Conservation (phyloP, 2,797 vertebrate genomes). For the Hippocampus kuda region DNA sequence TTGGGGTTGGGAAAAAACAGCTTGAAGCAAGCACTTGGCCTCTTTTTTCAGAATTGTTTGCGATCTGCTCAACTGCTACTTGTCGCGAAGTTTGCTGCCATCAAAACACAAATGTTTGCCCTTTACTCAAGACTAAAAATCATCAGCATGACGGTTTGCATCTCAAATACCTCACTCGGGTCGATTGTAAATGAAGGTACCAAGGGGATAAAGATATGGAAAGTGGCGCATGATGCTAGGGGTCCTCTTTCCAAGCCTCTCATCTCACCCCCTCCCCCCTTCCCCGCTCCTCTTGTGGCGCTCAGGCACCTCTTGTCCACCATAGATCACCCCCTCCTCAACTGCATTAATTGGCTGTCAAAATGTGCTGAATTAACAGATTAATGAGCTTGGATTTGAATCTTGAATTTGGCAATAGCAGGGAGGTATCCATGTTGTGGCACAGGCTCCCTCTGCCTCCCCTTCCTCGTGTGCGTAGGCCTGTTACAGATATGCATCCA, state of each 20-base stretch:
- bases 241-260: slow-evolving; percentile 44
- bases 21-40: neutral
- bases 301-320: slow-evolving; percentile 51
- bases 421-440: slow-evolving; percentile 65
- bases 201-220: slow-evolving; percentile 12
- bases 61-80: neutral
- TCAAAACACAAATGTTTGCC: neutral
- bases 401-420: slow-evolving; percentile 66
- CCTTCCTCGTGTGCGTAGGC: slow-evolving; percentile 66
- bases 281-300: slow-evolving; percentile 45
- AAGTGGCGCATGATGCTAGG: slow-evolving; percentile 36
- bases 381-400: slow-evolving; percentile 78
- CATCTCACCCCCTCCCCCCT: slow-evolving; percentile 8
- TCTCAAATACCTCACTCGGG: neutral
- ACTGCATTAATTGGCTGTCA: slow-evolving; percentile 92
- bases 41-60: neutral
- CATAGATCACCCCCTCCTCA: slow-evolving; percentile 67
- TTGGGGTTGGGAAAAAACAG: neutral
- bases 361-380: slow-evolving; percentile 82
- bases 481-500: slow-evolving; percentile 90
- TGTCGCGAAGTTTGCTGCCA: neutral
- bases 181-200: neutral
- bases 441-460: slow-evolving; percentile 62
- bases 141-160: too few species aligned
- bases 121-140: neutral